Evolutionary conservation across 2,888 invertebrate genomes (phyloP).

Genomic region (Pediacus dermestoides): DNA sequence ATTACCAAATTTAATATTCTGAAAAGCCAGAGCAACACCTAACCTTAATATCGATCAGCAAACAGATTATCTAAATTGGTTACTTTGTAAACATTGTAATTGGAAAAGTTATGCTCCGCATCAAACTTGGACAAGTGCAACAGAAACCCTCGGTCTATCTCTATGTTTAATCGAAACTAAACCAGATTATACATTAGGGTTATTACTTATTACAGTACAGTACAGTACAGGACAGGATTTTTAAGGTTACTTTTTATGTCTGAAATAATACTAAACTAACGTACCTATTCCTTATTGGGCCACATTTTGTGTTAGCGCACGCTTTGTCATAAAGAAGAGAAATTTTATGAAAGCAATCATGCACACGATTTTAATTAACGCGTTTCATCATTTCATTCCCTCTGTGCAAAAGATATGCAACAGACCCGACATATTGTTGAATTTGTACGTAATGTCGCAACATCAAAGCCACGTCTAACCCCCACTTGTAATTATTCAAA

Average conservation of each 20-base stretch:
- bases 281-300: too few species aligned
- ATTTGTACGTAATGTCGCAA: slow-evolving; percentile 8
- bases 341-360: slow-evolving; percentile 1
- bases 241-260: too few species aligned
- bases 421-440: slow-evolving; percentile 3
- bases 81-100: slow-evolving; percentile 46
- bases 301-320: too few species aligned
- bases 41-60: slow-evolving; percentile 42
- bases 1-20: slow-evolving; percentile 40
- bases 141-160: too few species aligned
- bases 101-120: slow-evolving; percentile 41
- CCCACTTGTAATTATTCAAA: slow-evolving; percentile 4
- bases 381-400: neutral
- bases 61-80: slow-evolving; percentile 48
- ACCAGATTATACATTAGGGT: too few species aligned
- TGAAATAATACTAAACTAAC: too few species aligned
- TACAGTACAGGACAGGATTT: too few species aligned
- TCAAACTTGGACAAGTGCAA: slow-evolving; percentile 8
- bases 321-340: slow-evolving; percentile 5
- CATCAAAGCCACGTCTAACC: slow-evolving; percentile 11
- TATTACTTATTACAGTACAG: too few species aligned
- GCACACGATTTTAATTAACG: slow-evolving; percentile 5
- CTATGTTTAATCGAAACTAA: too few species aligned
- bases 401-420: slow-evolving; percentile 1
- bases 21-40: slow-evolving; percentile 37